phyloP scores from a whole-genome alignment of 2,797 vertebrate genomes.

The Rhinella marina region DNA sequence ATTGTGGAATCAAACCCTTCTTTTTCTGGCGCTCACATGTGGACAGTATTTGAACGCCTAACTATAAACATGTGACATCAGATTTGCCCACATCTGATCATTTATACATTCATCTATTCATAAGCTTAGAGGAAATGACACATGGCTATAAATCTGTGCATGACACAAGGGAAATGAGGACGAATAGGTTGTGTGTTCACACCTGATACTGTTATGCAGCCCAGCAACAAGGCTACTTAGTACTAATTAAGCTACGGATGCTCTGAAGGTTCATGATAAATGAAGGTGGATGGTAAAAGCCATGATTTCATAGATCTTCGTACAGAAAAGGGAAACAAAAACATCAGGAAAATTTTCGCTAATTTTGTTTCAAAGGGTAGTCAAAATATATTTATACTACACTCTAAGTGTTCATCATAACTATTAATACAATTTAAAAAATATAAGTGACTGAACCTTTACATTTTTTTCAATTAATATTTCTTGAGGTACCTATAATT shows the following conservation, averaged over 20 bases:
- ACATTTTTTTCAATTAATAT: no score
- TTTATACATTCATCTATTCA: conserved; percentile 26
- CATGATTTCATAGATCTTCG: neutral
- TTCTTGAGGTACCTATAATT: no score
- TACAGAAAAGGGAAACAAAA: no score
- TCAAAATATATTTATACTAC: no score
- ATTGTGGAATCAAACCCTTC: neutral
- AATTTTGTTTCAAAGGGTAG: no score
- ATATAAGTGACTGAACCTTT: no score
- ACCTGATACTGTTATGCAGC: conserved; percentile 37
- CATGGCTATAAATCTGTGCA: conserved; percentile 4
- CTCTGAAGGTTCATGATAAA: neutral
- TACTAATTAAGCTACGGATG: conserved; percentile 12
- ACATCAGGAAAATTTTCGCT: no score
- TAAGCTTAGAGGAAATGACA: conserved; percentile 37
- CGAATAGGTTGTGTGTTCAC: conserved; percentile 40
- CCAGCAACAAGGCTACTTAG: conserved; percentile 18
- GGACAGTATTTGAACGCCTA: conserved; percentile 18
- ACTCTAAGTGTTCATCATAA: no score
- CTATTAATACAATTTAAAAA: no score
- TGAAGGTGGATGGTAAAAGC: neutral
- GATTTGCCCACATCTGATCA: conserved; percentile 34
- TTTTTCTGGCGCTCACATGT: neutral
- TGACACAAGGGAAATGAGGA: conserved; percentile 35
- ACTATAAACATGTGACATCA: conserved; percentile 43